Conservation (phyloP, 2,888 invertebrate genomes). For the Zeuzera pyrina region DNA sequence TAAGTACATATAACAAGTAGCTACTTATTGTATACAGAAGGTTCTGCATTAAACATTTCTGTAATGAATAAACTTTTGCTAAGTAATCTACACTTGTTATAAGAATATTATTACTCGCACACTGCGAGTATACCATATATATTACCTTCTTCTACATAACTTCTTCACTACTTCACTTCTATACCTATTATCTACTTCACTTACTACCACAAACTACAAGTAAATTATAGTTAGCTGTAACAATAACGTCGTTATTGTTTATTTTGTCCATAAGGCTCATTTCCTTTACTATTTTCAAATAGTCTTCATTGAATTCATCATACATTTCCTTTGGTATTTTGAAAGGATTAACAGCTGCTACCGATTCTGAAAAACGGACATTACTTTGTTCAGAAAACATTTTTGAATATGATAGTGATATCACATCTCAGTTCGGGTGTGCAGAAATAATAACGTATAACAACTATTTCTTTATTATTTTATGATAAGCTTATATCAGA, state of each 20-base stretch:
- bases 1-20: too few species aligned
- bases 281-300: conserved; percentile 60
- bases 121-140: too few species aligned
- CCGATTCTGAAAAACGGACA: conserved; percentile 67
- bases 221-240: conserved; percentile 60
- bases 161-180: too few species aligned
- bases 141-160: too few species aligned
- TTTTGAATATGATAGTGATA: not conserved
- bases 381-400: not conserved
- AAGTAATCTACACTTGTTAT: too few species aligned
- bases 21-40: too few species aligned
- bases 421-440: not conserved
- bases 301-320: conserved; percentile 76
- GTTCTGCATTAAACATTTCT: too few species aligned
- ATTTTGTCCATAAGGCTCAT: conserved; percentile 47
- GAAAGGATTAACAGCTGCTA: conserved; percentile 81
- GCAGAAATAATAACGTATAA: too few species aligned
- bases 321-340: conserved; percentile 73
- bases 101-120: too few species aligned
- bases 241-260: conserved; percentile 48
- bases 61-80: too few species aligned
- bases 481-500: too few species aligned
- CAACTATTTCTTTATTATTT: too few species aligned
- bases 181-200: conserved; percentile 2
- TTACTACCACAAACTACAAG: conserved; percentile 39